Conservation (phyloP, 23 tunicate species). For the Ciona savignyi region DNA sequence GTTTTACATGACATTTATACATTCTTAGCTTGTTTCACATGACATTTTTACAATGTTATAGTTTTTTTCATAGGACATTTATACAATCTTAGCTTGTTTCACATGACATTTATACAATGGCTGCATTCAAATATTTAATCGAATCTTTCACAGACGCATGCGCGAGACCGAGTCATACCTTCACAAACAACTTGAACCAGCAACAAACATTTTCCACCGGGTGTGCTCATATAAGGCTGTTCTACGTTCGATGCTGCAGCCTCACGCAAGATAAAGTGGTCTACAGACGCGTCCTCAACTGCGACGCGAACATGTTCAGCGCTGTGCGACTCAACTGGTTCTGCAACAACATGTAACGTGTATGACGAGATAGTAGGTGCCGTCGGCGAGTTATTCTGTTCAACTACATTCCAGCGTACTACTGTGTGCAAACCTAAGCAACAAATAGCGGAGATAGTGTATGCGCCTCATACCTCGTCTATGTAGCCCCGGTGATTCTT, state of each 20-base stretch:
- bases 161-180: conserved; percentile 19
- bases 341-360: conserved; percentile 27
- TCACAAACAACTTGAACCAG: conserved; percentile 33
- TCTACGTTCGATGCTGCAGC: conserved; percentile 86
- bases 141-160: conserved; percentile 72
- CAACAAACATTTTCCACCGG: conserved; percentile 65
- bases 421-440: not conserved
- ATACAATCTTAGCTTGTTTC: too few relatives aligned
- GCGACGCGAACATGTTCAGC: conserved; percentile 41
- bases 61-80: too few relatives aligned
- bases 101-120: too few relatives aligned
- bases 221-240: conserved; percentile 42
- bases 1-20: too few relatives aligned
- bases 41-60: too few relatives aligned
- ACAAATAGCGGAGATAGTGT: not conserved
- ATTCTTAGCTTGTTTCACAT: too few relatives aligned
- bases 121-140: too few relatives aligned
- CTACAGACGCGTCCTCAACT: conserved; percentile 44
- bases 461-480: not conserved
- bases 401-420: not conserved
- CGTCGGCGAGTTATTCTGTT: not conserved
- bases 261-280: conserved; percentile 28
- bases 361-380: not conserved
- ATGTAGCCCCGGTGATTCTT: not conserved
- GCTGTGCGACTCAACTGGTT: conserved; percentile 40